Evolutionary conservation across 1,140 invertebrate species (phyloP).

Genomic region (Drosophila sp.): DNA sequence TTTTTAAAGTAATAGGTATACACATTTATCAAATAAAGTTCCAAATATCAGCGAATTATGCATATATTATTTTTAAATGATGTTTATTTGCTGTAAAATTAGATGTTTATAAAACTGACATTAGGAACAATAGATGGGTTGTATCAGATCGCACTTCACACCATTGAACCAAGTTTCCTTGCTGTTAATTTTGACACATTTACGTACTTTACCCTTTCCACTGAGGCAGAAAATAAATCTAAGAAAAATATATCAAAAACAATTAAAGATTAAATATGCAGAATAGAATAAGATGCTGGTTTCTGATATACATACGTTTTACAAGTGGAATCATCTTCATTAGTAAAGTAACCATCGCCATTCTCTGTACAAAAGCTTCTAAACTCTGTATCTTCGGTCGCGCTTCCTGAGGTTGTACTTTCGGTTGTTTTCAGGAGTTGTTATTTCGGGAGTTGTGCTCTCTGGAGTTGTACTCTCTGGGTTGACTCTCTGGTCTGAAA

Average conservation of each 20-base stretch:
- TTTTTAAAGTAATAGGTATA: too few species aligned
- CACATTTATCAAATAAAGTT: constrained; percentile 26
- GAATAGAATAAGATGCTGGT: neutral
- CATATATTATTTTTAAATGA: too few species aligned
- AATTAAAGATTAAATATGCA: neutral
- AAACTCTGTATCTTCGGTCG: neutral
- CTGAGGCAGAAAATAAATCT: neutral
- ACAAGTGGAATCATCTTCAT: constrained; percentile 20
- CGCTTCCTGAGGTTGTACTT: too few species aligned
- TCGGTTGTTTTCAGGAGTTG: too few species aligned
- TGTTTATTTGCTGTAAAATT: neutral
- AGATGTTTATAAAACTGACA: neutral
- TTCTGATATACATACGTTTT: constrained; percentile 13
- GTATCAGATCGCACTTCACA: neutral
- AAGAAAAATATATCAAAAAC: neutral
- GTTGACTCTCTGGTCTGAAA: too few species aligned
- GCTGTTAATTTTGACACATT: neutral
- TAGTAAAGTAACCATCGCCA: neutral
- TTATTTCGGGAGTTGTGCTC: neutral
- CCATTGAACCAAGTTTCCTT: constrained; percentile 6
- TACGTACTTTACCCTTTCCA: neutral
- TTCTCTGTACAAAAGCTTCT: neutral
- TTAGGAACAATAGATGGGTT: constrained; percentile 39
- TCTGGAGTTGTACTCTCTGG: too few species aligned
- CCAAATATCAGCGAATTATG: too few species aligned